Base-by-base conservation (phyloP, 2,888 invertebrate genomes). In the Lepas anatifera region DNA sequence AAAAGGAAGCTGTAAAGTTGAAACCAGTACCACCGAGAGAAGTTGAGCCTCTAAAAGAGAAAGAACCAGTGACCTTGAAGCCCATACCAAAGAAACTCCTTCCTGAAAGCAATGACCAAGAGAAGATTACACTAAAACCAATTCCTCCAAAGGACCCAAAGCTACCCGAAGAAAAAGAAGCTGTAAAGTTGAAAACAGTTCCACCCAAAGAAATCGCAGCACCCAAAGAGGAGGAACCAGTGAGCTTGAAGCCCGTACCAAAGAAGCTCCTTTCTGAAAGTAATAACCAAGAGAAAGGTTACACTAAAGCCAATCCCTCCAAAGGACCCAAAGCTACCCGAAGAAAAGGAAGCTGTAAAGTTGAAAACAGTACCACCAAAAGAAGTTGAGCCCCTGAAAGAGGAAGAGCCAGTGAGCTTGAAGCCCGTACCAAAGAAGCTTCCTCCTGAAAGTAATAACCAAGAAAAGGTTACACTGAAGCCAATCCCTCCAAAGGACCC, bases 261-360 rank as follows among this genome's bases (percentile, higher is more conserved):
- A 1, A 8, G 3, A 50, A 35, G 66, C 74, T 74, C 50, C 72
- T 74, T 70, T 74, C 75, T 68, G 73, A 74, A 72, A 73, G 74
- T 52, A 80, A 79, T 74, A 79, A 78, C 75, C 75, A 76, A 32
- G 74, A 76, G n/a, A 81, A 78, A 81, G 75, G 80, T 81, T 70
- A 79, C 81, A 75, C 75, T 78, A 71, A 78, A 80, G 71, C 79
- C 77, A 18, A 39, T 73, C 25, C 71, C 69, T 27, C 71, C 67
- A n/a, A 69, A 72, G 27, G 18, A 68, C 13, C 41, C 48, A 66
- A 67, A 71, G 50, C 29, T 43, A 1, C 71, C 87, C 72, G 86
- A 87, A 73, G 75, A 79, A 22, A 83, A 78, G 2, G 80, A 81
- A 71, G 78, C 79, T 73, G 77, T 81, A 68, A 78, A 77, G 71